Evolutionary conservation across 2,797 vertebrate genomes (phyloP).

Genomic region (Perodicticus potto): DNA sequence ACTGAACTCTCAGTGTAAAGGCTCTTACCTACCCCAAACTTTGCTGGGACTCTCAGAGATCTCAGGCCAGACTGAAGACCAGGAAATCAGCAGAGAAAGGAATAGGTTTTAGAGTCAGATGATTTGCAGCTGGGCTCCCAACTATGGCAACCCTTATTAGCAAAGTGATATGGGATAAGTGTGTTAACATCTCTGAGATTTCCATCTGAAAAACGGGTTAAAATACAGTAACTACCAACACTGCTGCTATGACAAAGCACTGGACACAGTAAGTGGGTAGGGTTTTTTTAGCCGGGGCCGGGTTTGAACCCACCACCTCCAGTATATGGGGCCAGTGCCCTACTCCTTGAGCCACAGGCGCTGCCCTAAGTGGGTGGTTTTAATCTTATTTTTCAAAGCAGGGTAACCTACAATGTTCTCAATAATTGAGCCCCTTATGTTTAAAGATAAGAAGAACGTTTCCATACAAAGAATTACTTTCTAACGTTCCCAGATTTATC

Average conservation of each 20-base stretch:
- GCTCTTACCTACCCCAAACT: not conserved
- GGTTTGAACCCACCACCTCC: no score
- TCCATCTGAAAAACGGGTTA: not conserved
- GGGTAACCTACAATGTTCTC: not conserved
- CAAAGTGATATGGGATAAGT: no score
- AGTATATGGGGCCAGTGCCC: no score
- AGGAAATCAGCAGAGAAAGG: not conserved
- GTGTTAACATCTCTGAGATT: not conserved
- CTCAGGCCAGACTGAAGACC: not conserved
- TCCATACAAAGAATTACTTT: not conserved
- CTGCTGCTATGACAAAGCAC: not conserved
- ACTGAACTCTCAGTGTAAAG: not conserved
- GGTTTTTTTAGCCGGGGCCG: no score
- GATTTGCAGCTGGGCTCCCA: no score
- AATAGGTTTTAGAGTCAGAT: not conserved
- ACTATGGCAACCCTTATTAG: not conserved
- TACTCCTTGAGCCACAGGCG: no score
- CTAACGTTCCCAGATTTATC: not conserved
- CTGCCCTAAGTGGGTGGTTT: not conserved
- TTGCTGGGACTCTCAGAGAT: not conserved
- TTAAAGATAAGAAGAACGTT: not conserved
- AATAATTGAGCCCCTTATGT: not conserved
- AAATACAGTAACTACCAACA: not conserved
- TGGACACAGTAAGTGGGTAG: not conserved
- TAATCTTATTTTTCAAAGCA: not conserved